Percentiles rank a stretch among this genome's conserved stretches.
Evolutionary conservation across 2,797 vertebrate species (phyloP).

Genomic region (Oryzias sinensis): DNA sequence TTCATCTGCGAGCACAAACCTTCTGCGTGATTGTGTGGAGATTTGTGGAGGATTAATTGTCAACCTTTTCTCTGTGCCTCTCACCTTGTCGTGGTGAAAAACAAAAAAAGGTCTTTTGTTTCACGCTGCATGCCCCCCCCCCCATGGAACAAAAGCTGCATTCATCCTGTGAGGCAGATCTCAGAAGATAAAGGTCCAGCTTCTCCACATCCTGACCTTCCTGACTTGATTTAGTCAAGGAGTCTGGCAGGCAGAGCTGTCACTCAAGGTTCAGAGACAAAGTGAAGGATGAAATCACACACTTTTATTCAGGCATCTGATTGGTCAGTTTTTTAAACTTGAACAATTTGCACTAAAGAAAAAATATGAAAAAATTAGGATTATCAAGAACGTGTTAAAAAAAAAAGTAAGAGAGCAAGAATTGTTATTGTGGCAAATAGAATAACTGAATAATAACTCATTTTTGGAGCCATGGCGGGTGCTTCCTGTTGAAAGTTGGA

Average conservation of each 20-base stretch:
- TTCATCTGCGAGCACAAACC: slow-evolving; percentile 81
- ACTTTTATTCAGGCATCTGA: no score
- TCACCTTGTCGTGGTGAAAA: slow-evolving; percentile 87
- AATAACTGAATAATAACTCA: no score
- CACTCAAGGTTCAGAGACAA: slow-evolving; percentile 3
- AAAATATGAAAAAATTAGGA: no score
- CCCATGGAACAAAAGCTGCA: slow-evolving; percentile 80
- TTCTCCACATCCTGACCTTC: slow-evolving; percentile 43
- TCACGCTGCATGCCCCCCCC: slow-evolving; percentile 87
- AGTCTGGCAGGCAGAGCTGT: slow-evolving; percentile 14
- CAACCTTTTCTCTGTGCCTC: slow-evolving; percentile 92
- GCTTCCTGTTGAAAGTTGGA: no score
- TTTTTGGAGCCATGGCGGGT: no score
- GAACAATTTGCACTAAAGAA: no score
- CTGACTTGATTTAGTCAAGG: slow-evolving; percentile 28
- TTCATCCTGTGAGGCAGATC: slow-evolving; percentile 79
- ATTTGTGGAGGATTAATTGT: slow-evolving; percentile 92
- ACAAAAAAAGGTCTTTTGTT: slow-evolving; percentile 83
- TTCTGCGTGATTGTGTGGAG: slow-evolving; percentile 89
- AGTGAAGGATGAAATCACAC: no score
- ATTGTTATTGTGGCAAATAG: no score
- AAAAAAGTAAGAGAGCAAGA: no score
- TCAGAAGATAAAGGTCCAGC: slow-evolving; percentile 46
- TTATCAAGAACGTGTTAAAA: no score
- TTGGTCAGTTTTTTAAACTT: no score